Conservation (phyloP, 2,113 vertebrate species). For the Rhinogobius similis region DNA sequence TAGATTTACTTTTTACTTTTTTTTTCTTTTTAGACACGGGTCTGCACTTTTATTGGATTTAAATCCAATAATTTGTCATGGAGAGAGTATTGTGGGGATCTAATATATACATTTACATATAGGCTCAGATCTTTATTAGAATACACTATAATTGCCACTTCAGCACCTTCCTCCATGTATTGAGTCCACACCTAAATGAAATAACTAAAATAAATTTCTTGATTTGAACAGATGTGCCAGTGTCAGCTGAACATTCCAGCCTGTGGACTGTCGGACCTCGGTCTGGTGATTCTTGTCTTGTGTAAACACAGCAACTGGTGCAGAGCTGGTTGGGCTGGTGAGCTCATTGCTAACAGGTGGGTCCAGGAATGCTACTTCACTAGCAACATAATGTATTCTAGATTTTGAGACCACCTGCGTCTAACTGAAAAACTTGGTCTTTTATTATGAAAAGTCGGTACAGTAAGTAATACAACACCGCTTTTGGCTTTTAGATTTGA, state of each 20-base stretch:
- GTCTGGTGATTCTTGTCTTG: slow-evolving; percentile 29
- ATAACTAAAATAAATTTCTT: slow-evolving; percentile 2
- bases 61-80: too few relatives aligned
- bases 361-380: slow-evolving; percentile 41
- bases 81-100: too few relatives aligned
- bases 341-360: slow-evolving; percentile 48
- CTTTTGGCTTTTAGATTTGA: neutral
- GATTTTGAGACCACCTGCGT: slow-evolving; percentile 41
- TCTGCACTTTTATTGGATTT: too few relatives aligned
- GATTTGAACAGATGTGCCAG: slow-evolving; percentile 14
- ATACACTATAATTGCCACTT: neutral
- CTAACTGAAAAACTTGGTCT: neutral
- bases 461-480: neutral
- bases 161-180: neutral
- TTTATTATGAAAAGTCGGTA: neutral
- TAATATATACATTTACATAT: too few relatives aligned
- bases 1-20: too few relatives aligned
- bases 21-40: too few relatives aligned
- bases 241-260: slow-evolving; percentile 25
- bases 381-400: slow-evolving; percentile 39
- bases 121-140: neutral
- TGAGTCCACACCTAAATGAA: neutral
- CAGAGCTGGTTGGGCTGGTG: slow-evolving; percentile 31
- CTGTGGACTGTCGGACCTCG: slow-evolving; percentile 20
- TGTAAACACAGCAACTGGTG: slow-evolving; percentile 41